Conservation (phyloP, 2,888 invertebrate genomes). For the Clostera curtula region DNA sequence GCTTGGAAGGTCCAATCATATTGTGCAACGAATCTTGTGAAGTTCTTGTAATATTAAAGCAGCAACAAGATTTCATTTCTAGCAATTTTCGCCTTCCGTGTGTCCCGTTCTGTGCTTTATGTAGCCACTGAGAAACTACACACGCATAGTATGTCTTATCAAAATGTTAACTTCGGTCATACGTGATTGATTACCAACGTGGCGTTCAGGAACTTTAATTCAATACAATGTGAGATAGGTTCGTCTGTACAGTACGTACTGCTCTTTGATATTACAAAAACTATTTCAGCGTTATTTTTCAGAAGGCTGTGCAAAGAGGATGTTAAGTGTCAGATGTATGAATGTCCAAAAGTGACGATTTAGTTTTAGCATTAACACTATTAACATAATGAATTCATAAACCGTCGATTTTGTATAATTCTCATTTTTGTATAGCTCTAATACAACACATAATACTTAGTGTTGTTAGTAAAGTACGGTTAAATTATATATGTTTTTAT, state of each 20-base stretch:
- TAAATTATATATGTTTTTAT: not conserved
- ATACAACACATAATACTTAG: not conserved
- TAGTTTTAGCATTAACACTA: conserved; percentile 68
- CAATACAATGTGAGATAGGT: conserved; percentile 25
- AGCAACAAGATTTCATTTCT: conserved; percentile 65
- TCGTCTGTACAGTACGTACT: conserved; percentile 22
- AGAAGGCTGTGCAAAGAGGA: conserved; percentile 71
- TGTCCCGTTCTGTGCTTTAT: conserved; percentile 59
- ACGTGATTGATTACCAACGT: too few species aligned
- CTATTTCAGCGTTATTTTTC: conserved; percentile 63
- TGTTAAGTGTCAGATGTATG: conserved; percentile 67
- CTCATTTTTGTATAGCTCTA: too few species aligned
- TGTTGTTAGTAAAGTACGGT: not conserved
- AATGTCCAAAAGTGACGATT: conserved; percentile 66
- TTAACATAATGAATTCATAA: conserved; percentile 59
- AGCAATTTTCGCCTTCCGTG: conserved; percentile 65
- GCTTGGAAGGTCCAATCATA: conserved; percentile 73
- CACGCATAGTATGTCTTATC: too few species aligned
- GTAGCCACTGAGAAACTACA: conserved; percentile 63
- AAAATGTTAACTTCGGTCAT: too few species aligned
- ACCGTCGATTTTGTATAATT: conserved; percentile 38
- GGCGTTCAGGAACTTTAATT: conserved; percentile 24
- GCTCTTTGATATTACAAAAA: conserved; percentile 75
- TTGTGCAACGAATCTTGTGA: conserved; percentile 75
- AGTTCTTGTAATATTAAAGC: conserved; percentile 75